Evolutionary conservation across 1,140 invertebrate species (phyloP).

Genomic region (Coenobita brevimanus): DNA sequence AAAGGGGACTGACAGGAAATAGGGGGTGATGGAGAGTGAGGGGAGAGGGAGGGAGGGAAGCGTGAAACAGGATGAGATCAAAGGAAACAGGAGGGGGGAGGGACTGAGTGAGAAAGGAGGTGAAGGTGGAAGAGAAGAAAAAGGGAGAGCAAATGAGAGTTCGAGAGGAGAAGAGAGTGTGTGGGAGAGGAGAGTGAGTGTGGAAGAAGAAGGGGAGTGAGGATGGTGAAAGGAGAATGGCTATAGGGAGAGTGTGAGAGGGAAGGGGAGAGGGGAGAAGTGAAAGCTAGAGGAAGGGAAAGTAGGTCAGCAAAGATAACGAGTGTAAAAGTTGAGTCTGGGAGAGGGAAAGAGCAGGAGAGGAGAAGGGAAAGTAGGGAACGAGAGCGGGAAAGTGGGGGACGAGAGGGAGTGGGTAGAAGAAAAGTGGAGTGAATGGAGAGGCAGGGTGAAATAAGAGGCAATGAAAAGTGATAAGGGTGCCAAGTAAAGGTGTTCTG

Average conservation of each 20-base stretch:
- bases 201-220: no score
- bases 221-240: no score
- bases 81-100: neutral
- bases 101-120: neutral
- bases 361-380: conserved; percentile 10
- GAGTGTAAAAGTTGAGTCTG: neutral
- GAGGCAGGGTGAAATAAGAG: neutral
- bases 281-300: neutral
- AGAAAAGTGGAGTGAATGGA: conserved; percentile 3
- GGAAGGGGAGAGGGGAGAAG: neutral
- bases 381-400: neutral
- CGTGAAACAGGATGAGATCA: neutral
- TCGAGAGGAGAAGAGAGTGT: no score
- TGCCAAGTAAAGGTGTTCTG: neutral
- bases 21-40: no score
- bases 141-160: no score
- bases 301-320: neutral
- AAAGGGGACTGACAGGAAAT: no score
- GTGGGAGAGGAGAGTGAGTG: no score
- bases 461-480: neutral
- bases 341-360: conserved; percentile 7
- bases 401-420: conserved; percentile 3
- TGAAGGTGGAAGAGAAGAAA: no score
- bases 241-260: no score
- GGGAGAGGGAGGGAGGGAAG: no score